These are phyloP conservation scores for Caenorhabditis angaria DNA, from an alignment of 2,888 invertebrate genomes.

Conservation along the genomic window DNA sequence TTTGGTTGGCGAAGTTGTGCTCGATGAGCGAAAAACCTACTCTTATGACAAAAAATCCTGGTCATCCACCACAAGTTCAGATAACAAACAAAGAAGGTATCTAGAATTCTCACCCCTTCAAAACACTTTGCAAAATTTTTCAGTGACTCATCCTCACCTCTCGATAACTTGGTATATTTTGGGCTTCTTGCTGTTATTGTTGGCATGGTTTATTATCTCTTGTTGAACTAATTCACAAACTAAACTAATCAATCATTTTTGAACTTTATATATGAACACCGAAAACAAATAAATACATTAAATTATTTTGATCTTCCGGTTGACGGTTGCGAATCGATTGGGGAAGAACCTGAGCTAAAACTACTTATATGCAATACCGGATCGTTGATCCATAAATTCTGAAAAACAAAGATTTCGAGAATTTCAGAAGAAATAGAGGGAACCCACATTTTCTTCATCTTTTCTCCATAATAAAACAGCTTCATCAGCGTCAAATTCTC, in stretches of 20 bases:
- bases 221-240: conserved; percentile 21
- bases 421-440: background rate
- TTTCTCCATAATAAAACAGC: conserved; percentile 75
- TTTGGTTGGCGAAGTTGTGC: conserved; percentile 64
- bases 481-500: conserved; percentile 75
- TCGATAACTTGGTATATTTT: conserved; percentile 38
- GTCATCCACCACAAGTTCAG: conserved; percentile 26
- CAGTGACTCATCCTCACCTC: conserved; percentile 18
- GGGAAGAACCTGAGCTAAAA: background rate
- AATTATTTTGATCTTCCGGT: conserved; percentile 8
- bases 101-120: background rate
- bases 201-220: conserved; percentile 65
- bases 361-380: conserved; percentile 42
- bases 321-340: conserved; percentile 16
- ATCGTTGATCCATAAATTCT: conserved; percentile 71
- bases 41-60: conserved; percentile 68
- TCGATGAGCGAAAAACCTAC: conserved; percentile 60
- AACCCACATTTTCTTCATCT: conserved; percentile 72
- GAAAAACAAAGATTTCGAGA: conserved; percentile 5
- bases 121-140: background rate
- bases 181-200: conserved; percentile 61
- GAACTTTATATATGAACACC: conserved; percentile 2
- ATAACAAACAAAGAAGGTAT: conserved; percentile 53
- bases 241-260: background rate
- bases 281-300: conserved; percentile 15